Evolutionary conservation across 2,113 vertebrate genomes (phyloP), one percentile per base, ranked within the genome.

Genomic region (Philantomba maxwellii): DNA sequence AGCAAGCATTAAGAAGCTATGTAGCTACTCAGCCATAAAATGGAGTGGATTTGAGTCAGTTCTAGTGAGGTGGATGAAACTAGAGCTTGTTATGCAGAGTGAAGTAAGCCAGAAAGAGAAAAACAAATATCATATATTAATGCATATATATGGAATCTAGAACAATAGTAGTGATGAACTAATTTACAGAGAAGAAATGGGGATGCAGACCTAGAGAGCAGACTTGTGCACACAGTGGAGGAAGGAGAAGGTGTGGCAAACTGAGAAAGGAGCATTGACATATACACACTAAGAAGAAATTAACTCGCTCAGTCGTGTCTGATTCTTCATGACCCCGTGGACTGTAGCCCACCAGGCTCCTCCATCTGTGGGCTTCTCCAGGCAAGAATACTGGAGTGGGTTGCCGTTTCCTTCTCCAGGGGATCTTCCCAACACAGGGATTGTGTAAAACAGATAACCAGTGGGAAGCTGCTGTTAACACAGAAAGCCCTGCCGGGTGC

Each of bases 261-360:
- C 2, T 70, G n/a, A 70, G 64, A 70, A 70, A 36, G n/a, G 5
- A 70, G n/a, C 64, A 21, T 23, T 12, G 17, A 70, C n/a, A 36
- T 70, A 5, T 23, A 23, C n/a, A 12, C 1, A 23, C 64, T 36
- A 36, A 21, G n/a, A 70, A 70, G 9, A 70, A 21, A 70, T 70
- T 17, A 36, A 6, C n/a, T 23, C 0, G 1, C 64, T 36, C 17
- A 23, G 64, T 11, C 2, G 0, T 70, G 64, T 39, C 9, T 1
- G 2, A 70, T 19, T 70, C 64, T 36, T 36, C 23, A 3, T 2
- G n/a, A 23, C 66, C n/a, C n/a, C 0, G 2, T 12, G 66, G 66
- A 36, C 66, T 70, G 19, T 12, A 1, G 66, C 66, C 66, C n/a
- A 23, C n/a, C n/a, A 70, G 19, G 19, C 19, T 70, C 10, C 10